These are phyloP conservation scores for Brachionus asplanchnoidis DNA, from an alignment of 1,140 invertebrate species.

Conservation along the genomic window DNA sequence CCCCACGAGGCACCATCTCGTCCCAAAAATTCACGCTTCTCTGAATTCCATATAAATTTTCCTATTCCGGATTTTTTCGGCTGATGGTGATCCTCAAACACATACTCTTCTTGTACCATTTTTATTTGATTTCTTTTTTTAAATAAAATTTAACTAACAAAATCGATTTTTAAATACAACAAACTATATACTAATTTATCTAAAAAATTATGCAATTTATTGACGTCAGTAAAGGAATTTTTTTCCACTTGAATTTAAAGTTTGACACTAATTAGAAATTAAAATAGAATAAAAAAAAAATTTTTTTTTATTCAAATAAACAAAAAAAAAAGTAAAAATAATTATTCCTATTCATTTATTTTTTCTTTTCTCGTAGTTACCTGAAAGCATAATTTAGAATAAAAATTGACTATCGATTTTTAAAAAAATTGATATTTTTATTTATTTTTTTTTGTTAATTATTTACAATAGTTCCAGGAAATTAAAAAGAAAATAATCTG, in stretches of 20 bases:
- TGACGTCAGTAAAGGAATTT: not conserved
- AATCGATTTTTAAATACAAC: slow-evolving; percentile 11
- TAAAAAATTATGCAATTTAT: not conserved
- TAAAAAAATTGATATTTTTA: too few relatives aligned
- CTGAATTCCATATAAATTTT: slow-evolving; percentile 29
- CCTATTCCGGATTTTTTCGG: not conserved
- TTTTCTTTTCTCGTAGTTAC: too few relatives aligned
- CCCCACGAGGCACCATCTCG: slow-evolving; percentile 25
- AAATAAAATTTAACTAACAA: slow-evolving; percentile 21
- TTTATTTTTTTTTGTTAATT: too few relatives aligned
- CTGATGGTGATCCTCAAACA: slow-evolving; percentile 8
- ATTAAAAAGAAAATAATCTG: too few relatives aligned
- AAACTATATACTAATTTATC: not conserved
- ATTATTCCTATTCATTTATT: too few relatives aligned
- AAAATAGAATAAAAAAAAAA: not conserved
- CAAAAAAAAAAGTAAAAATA: too few relatives aligned
- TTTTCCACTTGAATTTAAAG: not conserved
- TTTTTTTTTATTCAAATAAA: not conserved
- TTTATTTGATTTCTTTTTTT: slow-evolving; percentile 8
- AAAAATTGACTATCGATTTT: too few relatives aligned
- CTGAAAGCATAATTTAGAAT: too few relatives aligned
- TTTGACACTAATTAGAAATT: not conserved
- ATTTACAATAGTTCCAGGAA: too few relatives aligned
- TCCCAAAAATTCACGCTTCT: slow-evolving; percentile 7
- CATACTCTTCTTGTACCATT: slow-evolving; percentile 38